Conservation (phyloP, 2,113 vertebrate genomes). For the Chaetorhynchus papuensis region DNA sequence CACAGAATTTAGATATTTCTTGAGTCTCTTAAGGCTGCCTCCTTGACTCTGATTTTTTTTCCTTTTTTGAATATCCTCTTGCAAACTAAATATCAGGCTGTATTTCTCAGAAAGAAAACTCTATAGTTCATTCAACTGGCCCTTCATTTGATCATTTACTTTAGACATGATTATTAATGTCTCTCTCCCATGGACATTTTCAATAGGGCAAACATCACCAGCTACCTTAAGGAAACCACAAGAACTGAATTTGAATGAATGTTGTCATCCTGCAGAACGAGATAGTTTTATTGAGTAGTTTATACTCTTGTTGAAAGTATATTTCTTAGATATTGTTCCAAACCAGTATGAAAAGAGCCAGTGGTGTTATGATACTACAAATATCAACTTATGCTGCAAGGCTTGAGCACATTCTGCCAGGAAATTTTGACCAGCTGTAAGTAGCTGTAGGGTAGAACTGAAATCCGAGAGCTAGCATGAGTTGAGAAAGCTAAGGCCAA, state of each 20-base stretch:
- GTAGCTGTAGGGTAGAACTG: neutral
- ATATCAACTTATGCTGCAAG: neutral
- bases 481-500: neutral
- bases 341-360: neutral
- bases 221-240: neutral
- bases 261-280: neutral
- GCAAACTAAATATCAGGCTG: neutral
- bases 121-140: neutral
- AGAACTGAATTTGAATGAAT: neutral
- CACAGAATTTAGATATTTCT: neutral
- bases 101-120: neutral
- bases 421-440: neutral
- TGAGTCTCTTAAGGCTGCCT: neutral
- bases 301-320: neutral
- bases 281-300: neutral
- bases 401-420: neutral
- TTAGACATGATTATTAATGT: neutral
- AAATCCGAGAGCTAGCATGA: neutral
- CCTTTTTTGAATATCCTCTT: neutral
- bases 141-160: neutral
- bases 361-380: neutral
- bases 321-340: neutral
- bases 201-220: neutral
- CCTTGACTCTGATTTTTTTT: neutral
- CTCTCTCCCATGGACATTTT: neutral